A percentile compares a stretch with the other conserved stretches of the same genome.
These are phyloP conservation scores for Eumerus sabulonum DNA, from an alignment of 2,888 invertebrate genomes.

Conservation along the genomic window DNA sequence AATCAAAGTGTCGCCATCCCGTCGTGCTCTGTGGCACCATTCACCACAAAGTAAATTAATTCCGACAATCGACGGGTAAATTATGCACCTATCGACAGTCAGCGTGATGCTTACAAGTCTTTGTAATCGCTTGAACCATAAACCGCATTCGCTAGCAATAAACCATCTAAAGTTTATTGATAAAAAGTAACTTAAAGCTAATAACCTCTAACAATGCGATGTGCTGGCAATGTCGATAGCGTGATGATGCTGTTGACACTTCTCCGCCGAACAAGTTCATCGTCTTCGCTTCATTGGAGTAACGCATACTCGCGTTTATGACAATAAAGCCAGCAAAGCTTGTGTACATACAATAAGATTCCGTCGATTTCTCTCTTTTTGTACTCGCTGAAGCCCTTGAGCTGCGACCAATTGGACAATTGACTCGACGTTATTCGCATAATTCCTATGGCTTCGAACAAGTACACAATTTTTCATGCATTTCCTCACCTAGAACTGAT, in stretches of 20 bases:
- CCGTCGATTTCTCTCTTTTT: constrained; percentile 48
- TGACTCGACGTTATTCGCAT: constrained; percentile 10
- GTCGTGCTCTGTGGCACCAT: constrained; percentile 9
- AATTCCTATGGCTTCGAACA: constrained; percentile 29
- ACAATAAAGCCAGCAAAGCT: constrained; percentile 36
- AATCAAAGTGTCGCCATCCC: not conserved
- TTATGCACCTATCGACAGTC: no score
- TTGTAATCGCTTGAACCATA: constrained; percentile 23
- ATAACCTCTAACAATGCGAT: constrained; percentile 52
- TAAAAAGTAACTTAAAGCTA: constrained; percentile 47
- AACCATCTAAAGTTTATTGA: constrained; percentile 20
- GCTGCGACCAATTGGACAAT: constrained; percentile 25
- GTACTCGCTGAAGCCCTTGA: not conserved
- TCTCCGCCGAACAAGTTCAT: constrained; percentile 40
- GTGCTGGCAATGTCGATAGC: constrained; percentile 39
- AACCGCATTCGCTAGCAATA: constrained; percentile 30
- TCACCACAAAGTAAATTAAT: not conserved
- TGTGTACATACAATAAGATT: constrained; percentile 6
- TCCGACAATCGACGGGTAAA: no score
- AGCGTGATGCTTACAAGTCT: no score
- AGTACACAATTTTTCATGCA: constrained; percentile 2
- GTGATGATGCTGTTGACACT: constrained; percentile 20
- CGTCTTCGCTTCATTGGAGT: constrained; percentile 56
- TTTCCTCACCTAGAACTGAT: constrained; percentile 26
- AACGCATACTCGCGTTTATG: constrained; percentile 5